These are phyloP conservation scores for Melolontha melolontha DNA, from an alignment of 2,888 invertebrate genomes.

Conservation along the genomic window DNA sequence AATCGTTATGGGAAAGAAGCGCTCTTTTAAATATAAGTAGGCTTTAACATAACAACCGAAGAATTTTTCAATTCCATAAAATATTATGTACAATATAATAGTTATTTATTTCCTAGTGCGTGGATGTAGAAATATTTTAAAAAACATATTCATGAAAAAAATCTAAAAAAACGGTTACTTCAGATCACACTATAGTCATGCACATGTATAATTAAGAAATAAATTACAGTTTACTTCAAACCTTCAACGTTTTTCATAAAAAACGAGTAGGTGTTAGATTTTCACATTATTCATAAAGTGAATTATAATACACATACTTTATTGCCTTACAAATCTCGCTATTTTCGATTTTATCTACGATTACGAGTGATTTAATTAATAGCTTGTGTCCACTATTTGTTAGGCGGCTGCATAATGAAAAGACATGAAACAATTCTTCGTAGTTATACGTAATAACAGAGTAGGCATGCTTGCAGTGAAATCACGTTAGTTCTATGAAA, in stretches of 20 bases:
- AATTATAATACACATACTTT: constrained; percentile 22
- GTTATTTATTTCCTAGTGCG: too few relatives aligned
- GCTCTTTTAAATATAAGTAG: too few relatives aligned
- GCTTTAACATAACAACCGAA: too few relatives aligned
- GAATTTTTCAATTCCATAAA: too few relatives aligned
- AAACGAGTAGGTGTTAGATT: constrained; percentile 29
- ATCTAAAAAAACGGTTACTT: too few relatives aligned
- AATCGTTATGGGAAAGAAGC: too few relatives aligned
- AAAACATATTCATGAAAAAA: too few relatives aligned
- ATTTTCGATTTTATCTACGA: constrained; percentile 24
- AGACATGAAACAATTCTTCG: constrained; percentile 29
- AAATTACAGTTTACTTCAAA: constrained; percentile 22
- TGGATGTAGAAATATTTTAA: too few relatives aligned
- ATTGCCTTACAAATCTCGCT: constrained; percentile 7
- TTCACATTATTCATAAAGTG: constrained; percentile 28
- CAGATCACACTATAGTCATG: too few relatives aligned
- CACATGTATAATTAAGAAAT: constrained; percentile 26
- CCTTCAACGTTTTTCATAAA: constrained; percentile 1
- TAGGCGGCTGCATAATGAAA: constrained; percentile 25
- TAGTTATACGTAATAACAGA: constrained; percentile 23
- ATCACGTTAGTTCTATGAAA: constrained; percentile 13
- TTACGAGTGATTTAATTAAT: constrained; percentile 25
- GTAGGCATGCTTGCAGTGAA: constrained; percentile 12
- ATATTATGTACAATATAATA: too few relatives aligned
- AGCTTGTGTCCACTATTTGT: constrained; percentile 10